These are phyloP conservation scores for Hormiphora californensis DNA, from an alignment of 37 sponge, comb jelly and placozoan species.

Conservation along the genomic window DNA sequence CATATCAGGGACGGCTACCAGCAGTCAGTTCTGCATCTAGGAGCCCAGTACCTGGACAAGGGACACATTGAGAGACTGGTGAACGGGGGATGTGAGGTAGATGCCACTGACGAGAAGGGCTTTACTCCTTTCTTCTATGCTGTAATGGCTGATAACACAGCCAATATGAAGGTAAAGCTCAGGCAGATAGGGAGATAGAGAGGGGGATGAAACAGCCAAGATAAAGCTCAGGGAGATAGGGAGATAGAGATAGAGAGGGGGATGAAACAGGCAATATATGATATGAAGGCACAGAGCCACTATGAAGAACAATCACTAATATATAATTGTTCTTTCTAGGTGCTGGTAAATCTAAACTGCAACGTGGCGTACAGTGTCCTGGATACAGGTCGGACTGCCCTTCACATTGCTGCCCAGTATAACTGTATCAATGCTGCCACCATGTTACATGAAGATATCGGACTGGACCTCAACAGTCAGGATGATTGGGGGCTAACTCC, in stretches of 20 bases:
- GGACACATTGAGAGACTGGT: slow-evolving; percentile 3
- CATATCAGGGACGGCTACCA: neutral
- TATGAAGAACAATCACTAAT: too few relatives aligned
- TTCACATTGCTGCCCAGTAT: slow-evolving; percentile 4
- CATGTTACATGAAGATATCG: neutral
- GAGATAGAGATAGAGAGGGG: too few relatives aligned
- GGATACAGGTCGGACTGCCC: neutral
- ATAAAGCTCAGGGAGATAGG: too few relatives aligned
- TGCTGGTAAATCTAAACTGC: neutral
- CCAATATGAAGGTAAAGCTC: neutral
- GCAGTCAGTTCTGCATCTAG: neutral
- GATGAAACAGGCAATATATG: too few relatives aligned
- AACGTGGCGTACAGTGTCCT: neutral
- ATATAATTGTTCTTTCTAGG: too few relatives aligned
- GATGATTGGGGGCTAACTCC: neutral
- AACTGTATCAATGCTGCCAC: neutral
- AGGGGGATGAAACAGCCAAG: too few relatives aligned
- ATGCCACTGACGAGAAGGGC: neutral
- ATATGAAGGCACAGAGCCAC: too few relatives aligned
- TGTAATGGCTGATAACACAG: neutral
- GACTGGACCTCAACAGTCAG: neutral
- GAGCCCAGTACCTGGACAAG: slow-evolving; percentile 31
- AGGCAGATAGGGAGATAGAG: too few relatives aligned
- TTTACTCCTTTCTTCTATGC: neutral
- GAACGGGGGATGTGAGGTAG: neutral